phyloP scores from a whole-genome alignment of 1,140 invertebrate species.

The Paralvinella palmiformis region DNA sequence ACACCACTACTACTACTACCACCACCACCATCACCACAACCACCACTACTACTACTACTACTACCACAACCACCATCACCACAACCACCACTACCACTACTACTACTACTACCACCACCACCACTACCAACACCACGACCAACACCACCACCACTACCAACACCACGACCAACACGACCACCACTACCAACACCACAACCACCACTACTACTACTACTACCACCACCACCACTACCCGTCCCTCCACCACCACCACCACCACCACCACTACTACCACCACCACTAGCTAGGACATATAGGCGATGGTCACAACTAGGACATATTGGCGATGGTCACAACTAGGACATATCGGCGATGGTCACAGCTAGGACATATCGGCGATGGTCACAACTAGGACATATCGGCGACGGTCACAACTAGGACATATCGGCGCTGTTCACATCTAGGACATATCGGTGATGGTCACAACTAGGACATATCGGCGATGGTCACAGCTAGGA shows the following conservation, averaged over 20 bases:
- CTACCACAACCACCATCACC: neutral
- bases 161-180: neutral
- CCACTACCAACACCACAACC: neutral
- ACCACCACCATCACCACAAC: neutral
- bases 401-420: too few species aligned
- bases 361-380: too few species aligned
- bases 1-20: neutral
- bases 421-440: too few species aligned
- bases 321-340: too few species aligned
- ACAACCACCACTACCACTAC: neutral
- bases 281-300: too few species aligned
- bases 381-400: too few species aligned
- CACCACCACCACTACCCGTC: neutral
- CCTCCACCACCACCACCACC: conserved; percentile 3
- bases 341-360: too few species aligned
- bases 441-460: too few species aligned
- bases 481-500: too few species aligned
- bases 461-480: too few species aligned
- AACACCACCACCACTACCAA: neutral
- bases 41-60: neutral
- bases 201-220: neutral
- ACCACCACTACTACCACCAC: neutral
- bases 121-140: neutral
- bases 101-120: neutral
- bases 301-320: too few species aligned